Evolutionary conservation across 2,888 invertebrate genomes (phyloP), one percentile per base, ranked within the genome.

Genomic region (Autographa gamma): DNA sequence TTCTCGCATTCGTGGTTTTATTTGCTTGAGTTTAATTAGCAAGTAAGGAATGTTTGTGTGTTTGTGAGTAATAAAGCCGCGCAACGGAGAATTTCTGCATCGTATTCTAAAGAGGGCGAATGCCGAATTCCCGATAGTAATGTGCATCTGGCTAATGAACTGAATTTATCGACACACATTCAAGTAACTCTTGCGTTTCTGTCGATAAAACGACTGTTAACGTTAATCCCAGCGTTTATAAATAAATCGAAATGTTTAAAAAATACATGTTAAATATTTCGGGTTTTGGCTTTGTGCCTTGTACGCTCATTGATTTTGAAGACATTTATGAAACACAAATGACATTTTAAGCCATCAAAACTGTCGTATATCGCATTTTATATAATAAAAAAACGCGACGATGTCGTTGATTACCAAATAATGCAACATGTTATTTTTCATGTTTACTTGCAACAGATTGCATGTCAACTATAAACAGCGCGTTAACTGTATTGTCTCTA

Each of bases 111-210:
- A 66, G 66, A 60, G 18, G 18, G 7, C 63, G 65, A 60, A 43
- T 70, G 67, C 71, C 74, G 61, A 77, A 70, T 77, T 64, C 54
- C 70, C 58, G 60, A 63, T 63, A 63, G 66, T 69, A 62, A 73
- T 66, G 31, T 63, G 59, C 63, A 64, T 71, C 52, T 71, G 66
- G 25, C 48, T 38, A 70, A 76, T 69, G 56, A 56, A 60, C 63
- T 14, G 9, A 62, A 48, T 25, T 41, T 56, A 65, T 34, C 19
- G 54, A 25, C 11, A 19, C 25, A 14, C 11, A 25, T 25, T 25
- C 19, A 56, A 56, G 54, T 25, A 56, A 56, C 19, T 56, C 7
- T 7, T 19, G 13, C 25, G 48, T 60, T 68, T 54, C 18, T 68
- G 59, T 60, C 56, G 19, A 59, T 66, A 64, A 77, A 73, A 60